These are phyloP conservation scores for Chascanopsetta lugubris DNA, from an alignment of 2,113 vertebrate genomes.

Conservation along the genomic window DNA sequence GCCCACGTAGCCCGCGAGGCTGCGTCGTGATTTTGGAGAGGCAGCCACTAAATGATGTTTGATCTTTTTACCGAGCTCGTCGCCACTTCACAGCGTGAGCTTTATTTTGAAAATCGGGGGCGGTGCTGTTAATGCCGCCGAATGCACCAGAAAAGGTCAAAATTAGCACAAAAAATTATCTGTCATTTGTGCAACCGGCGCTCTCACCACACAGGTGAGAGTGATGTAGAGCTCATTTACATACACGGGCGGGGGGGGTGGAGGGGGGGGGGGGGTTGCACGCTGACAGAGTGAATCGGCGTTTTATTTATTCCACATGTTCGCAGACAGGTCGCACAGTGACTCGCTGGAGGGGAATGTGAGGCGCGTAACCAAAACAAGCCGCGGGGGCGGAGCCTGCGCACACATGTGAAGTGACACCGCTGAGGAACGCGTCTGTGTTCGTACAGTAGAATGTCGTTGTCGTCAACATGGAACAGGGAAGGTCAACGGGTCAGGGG, in stretches of 20 bases:
- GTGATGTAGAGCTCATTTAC: conserved; percentile 39
- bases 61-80: conserved; percentile 56
- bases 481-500: too few relatives aligned
- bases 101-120: conserved; percentile 47
- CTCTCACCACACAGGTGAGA: conserved; percentile 56
- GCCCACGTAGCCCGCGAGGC: too few relatives aligned
- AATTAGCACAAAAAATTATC: conserved; percentile 64
- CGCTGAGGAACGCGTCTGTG: too few relatives aligned
- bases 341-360: conserved; percentile 19
- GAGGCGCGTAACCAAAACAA: conserved; percentile 8
- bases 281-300: not conserved
- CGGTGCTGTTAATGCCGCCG: conserved; percentile 57
- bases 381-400: not conserved
- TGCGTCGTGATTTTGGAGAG: conserved; percentile 28
- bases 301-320: conserved; percentile 22
- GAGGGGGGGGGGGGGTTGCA: conserved; percentile 10
- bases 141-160: conserved; percentile 62
- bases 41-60: conserved; percentile 36
- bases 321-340: conserved; percentile 28
- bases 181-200: conserved; percentile 36
- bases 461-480: too few relatives aligned
- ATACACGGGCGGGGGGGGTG: conserved; percentile 39
- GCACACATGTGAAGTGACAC: conserved; percentile 3
- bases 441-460: too few relatives aligned
- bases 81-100: conserved; percentile 41